Evolutionary conservation across 2,888 invertebrate species (phyloP).

Genomic region (Cosmia trapezina): DNA sequence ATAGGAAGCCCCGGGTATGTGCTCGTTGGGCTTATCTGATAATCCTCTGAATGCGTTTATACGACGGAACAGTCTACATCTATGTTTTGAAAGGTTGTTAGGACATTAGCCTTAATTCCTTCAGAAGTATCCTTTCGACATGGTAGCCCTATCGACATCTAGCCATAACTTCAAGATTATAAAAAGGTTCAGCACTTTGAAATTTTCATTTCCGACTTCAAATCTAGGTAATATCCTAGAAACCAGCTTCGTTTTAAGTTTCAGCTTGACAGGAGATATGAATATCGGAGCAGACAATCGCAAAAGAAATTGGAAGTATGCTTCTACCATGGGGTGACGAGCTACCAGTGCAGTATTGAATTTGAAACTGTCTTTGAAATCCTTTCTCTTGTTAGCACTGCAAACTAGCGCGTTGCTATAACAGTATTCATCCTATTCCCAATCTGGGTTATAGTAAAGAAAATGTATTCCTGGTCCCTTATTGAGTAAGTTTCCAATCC

Average conservation of each 20-base stretch:
- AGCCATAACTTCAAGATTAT: background rate
- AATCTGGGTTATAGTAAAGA: background rate
- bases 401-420: no score
- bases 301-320: slow-evolving; percentile 24
- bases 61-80: slow-evolving; percentile 10
- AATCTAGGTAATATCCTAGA: background rate
- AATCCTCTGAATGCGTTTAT: slow-evolving; percentile 45
- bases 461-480: background rate
- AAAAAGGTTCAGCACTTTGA: background rate
- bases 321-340: background rate
- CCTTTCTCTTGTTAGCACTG: background rate
- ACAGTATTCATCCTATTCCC: background rate
- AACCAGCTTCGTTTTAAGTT: background rate
- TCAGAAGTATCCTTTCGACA: background rate
- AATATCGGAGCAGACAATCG: slow-evolving; percentile 18
- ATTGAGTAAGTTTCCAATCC: slow-evolving; percentile 12
- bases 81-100: slow-evolving; percentile 22
- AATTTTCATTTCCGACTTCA: slow-evolving; percentile 1
- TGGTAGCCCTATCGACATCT: background rate
- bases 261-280: slow-evolving; percentile 14
- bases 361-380: slow-evolving; percentile 5
- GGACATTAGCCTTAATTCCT: slow-evolving; percentile 20
- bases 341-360: slow-evolving; percentile 22
- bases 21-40: slow-evolving; percentile 38
- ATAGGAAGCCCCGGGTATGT: slow-evolving; percentile 46